A percentile compares a stretch with the other conserved stretches of the same genome.
These are phyloP conservation scores for Tinea pellionella DNA, from an alignment of 2,888 invertebrate species.

Conservation along the genomic window DNA sequence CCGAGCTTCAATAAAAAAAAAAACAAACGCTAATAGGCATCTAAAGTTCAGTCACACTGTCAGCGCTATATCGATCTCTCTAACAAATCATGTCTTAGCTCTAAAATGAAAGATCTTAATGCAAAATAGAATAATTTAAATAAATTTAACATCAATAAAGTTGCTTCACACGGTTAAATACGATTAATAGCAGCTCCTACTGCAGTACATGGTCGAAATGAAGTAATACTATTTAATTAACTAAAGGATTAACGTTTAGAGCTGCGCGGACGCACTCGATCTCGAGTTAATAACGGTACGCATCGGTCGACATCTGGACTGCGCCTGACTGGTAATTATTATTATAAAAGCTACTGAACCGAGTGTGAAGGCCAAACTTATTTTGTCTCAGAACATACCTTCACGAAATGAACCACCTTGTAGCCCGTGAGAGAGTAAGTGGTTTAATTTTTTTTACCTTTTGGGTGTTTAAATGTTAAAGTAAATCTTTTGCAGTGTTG, in stretches of 20 bases:
- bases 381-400: slow-evolving; percentile 5
- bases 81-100: not conserved
- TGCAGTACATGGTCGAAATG: slow-evolving; percentile 21
- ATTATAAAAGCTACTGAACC: slow-evolving; percentile 29
- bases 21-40: no score
- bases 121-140: not conserved
- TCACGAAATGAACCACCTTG: slow-evolving; percentile 2
- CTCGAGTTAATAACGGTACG: slow-evolving; percentile 38
- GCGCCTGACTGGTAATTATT: slow-evolving; percentile 34
- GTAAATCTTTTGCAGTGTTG: not conserved
- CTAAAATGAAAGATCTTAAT: not conserved
- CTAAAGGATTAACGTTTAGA: slow-evolving; percentile 31
- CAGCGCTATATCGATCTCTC: no score
- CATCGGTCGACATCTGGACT: slow-evolving; percentile 40
- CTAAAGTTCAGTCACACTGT: no score
- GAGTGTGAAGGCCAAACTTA: slow-evolving; percentile 11
- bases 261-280: slow-evolving; percentile 24
- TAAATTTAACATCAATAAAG: not conserved
- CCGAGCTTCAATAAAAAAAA: no score
- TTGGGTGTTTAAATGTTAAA: slow-evolving; percentile 6
- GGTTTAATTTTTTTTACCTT: slow-evolving; percentile 4
- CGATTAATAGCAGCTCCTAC: not conserved
- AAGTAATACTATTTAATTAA: slow-evolving; percentile 24
- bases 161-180: not conserved
- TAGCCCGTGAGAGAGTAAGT: slow-evolving; percentile 1